phyloP scores from a whole-genome alignment of 2,113 vertebrate species.

The Dicentrarchus labrax region DNA sequence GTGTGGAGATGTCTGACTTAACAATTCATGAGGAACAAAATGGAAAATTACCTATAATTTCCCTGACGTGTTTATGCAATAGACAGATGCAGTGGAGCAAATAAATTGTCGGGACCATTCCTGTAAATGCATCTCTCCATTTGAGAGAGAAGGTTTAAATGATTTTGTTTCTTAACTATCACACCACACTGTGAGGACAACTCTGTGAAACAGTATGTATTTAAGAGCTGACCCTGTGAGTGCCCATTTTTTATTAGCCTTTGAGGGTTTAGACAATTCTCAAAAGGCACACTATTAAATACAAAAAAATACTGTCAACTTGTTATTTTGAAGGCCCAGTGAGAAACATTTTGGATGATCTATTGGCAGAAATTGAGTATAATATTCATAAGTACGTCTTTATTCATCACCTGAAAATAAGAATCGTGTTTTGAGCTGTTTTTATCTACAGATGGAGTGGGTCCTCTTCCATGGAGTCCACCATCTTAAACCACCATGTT shows the following conservation, averaged over 20 bases:
- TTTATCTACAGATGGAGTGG: too few relatives aligned
- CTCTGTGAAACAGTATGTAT: constrained; percentile 1
- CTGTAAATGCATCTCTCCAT: constrained; percentile 34
- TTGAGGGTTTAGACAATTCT: neutral
- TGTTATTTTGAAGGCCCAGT: neutral
- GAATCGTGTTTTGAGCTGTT: too few relatives aligned
- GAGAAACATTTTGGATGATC: too few relatives aligned
- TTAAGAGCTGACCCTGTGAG: constrained; percentile 22
- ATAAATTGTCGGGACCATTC: constrained; percentile 24
- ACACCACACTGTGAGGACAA: constrained; percentile 3
- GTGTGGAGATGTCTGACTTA: constrained; percentile 32
- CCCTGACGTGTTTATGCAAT: constrained; percentile 61
- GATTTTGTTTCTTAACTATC: constrained; percentile 17
- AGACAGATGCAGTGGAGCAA: constrained; percentile 40
- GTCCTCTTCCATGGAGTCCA: too few relatives aligned
- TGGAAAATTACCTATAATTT: constrained; percentile 64
- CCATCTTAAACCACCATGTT: too few relatives aligned
- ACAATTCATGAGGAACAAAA: constrained; percentile 48
- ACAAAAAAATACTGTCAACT: neutral
- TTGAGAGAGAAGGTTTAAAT: constrained; percentile 12
- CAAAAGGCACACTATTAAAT: neutral
- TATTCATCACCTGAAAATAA: too few relatives aligned
- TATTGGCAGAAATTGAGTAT: too few relatives aligned
- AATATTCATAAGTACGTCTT: too few relatives aligned
- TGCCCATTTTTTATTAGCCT: neutral